Evolutionary conservation across 2,113 vertebrate species (phyloP), one percentile per base, ranked within the genome.

Genomic region (Pterophyllum scalare): DNA sequence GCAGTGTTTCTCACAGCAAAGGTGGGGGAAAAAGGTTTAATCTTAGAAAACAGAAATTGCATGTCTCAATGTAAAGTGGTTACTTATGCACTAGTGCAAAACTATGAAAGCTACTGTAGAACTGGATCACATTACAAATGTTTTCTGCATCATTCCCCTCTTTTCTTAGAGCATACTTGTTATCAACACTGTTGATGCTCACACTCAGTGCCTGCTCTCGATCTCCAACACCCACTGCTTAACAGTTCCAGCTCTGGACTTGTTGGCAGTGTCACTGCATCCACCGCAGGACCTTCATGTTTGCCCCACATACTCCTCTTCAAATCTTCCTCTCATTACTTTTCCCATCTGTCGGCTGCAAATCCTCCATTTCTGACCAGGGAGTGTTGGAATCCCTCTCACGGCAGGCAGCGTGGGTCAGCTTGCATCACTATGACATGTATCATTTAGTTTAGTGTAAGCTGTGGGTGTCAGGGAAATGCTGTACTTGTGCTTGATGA

Each of bases 381-480:
- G 40, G 17, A 62, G 24, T 28, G 62, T 56, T 78, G 59, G 59
- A 86, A 77, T 84, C 79, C 59, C 38, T 86, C 74, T 70, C 26
- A 83, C 81, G 84, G 83, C 77, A 26, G 76, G 54, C 28, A 31
- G 43, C 59, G 13, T 65, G 31, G 26, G 56, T 57, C 57, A 12
- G 35, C 43, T 74, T 46, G 84, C 58, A 72, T 67, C 19, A 1
- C 78, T 58, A 17, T 8, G 33, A 59, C 13, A 26, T 70, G 67
- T 89, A 82, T 87, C 65, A 76, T 79, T 76, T 81, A 60, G 59
- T 75, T 65, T 79, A 26, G 61, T 79, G 75, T 75, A 31, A 81
- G 61, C 75, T 70, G 60, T 26, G 67, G 28, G 70, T 75, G 60
- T 80, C 61, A 40, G 52, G 80, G 43, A 76, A 65, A 67, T 87